A percentile compares a stretch with the other conserved stretches of the same genome.
Evolutionary conservation across 2,113 vertebrate genomes (phyloP).

Genomic region (Drymodes brunneopygia): DNA sequence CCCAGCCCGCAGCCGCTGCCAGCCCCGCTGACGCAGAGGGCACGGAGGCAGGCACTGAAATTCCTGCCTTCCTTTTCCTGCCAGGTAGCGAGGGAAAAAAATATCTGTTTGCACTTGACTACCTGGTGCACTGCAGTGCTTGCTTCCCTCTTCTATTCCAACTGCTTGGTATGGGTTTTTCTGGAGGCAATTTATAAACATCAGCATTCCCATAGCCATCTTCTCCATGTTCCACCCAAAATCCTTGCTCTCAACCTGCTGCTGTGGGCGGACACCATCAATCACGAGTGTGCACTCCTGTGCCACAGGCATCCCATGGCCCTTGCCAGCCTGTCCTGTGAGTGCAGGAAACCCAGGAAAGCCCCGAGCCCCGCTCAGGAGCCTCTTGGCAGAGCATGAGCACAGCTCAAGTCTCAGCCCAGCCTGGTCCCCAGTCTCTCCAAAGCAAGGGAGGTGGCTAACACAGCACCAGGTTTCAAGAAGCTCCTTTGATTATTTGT

Average conservation of each 20-base stretch:
- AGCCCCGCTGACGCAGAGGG: neutral
- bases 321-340: accelerated
- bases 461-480: neutral
- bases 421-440: neutral
- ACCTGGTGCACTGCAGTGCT: conserved; percentile 2
- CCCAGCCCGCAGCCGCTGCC: neutral
- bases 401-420: neutral
- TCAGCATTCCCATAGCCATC: accelerated
- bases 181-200: neutral
- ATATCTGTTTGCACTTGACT: neutral
- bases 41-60: neutral
- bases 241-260: neutral
- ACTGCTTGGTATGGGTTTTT: neutral
- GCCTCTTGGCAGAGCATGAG: neutral
- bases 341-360: neutral
- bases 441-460: neutral
- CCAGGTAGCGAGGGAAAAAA: neutral
- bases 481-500: neutral
- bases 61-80: neutral
- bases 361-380: neutral
- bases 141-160: neutral
- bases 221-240: neutral
- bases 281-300: accelerated
- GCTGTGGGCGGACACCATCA: neutral
- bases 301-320: accelerated